Conservation (phyloP, 2,888 invertebrate genomes). For the Eurois occulta region DNA sequence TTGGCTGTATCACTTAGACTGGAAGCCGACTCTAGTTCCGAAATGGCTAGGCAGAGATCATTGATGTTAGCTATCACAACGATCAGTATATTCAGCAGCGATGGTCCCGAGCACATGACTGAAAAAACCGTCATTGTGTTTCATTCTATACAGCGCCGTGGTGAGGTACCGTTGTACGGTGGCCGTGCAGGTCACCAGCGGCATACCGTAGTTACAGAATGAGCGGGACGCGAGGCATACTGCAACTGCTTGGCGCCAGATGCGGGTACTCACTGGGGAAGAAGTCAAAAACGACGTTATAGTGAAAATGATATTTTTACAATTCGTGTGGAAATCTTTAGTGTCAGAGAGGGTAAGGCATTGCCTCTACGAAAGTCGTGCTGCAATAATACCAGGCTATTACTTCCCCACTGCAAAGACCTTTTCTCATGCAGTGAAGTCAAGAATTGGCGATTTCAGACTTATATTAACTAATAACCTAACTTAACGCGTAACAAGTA, state of each 20-base stretch:
- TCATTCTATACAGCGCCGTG: constrained; percentile 76
- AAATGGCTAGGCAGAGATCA: not conserved
- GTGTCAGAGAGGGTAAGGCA: not conserved
- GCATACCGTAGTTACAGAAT: constrained; percentile 71
- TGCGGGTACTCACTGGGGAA: constrained; percentile 87
- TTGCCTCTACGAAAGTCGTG: not conserved
- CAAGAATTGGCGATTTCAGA: not conserved
- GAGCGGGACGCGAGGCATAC: constrained; percentile 89
- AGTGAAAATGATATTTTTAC: not conserved
- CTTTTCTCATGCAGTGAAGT: not conserved
- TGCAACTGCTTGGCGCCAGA: constrained; percentile 92
- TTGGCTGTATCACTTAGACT: not conserved
- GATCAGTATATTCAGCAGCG: constrained; percentile 67
- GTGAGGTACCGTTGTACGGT: constrained; percentile 79
- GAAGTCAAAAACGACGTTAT: not conserved
- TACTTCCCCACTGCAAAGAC: not conserved
- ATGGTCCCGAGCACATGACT: constrained; percentile 71
- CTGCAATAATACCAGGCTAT: not conserved
- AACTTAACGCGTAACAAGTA: no score
- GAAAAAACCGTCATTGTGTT: constrained; percentile 75
- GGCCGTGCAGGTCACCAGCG: constrained; percentile 66
- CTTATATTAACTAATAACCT: no score
- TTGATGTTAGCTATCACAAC: constrained; percentile 27
- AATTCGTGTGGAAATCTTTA: not conserved
- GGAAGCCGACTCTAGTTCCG: not conserved